phyloP scores from a whole-genome alignment of 2,888 invertebrate species.

The Erebia aethiops region DNA sequence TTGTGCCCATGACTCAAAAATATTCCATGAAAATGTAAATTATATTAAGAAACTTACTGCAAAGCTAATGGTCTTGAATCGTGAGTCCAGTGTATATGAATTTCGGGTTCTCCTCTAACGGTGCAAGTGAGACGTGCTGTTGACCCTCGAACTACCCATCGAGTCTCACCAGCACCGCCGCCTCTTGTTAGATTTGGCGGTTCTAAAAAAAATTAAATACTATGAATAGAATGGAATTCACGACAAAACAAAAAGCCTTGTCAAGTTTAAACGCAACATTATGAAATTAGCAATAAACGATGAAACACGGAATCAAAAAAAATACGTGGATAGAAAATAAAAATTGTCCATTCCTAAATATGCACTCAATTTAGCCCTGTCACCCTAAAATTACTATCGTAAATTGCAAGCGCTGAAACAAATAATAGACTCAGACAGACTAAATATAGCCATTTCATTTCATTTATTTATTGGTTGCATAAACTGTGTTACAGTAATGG shows the following conservation, averaged over 20 bases:
- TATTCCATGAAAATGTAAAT: no score
- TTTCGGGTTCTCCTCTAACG: conserved; percentile 85
- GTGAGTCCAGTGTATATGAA: conserved; percentile 83
- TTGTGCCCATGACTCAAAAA: no score
- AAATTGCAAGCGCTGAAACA: no score
- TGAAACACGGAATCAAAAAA: no score
- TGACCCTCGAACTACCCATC: conserved; percentile 75
- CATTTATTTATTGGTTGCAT: no score
- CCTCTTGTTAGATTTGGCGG: conserved; percentile 68
- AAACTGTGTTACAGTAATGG: no score
- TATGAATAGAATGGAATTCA: background rate
- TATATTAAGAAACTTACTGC: conserved; percentile 72
- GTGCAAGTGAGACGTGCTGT: conserved; percentile 84
- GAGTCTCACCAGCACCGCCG: conserved; percentile 68
- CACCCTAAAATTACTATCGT: no score
- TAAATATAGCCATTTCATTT: no score
- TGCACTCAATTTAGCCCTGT: no score
- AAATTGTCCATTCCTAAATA: no score
- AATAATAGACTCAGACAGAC: no score
- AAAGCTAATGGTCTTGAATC: conserved; percentile 72
- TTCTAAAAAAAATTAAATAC: conserved; percentile 49
- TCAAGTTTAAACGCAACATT: background rate
- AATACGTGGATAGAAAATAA: no score
- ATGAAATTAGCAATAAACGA: background rate
- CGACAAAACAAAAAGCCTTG: background rate